phyloP scores from a whole-genome alignment of 2,797 vertebrate genomes.

The Pseudochirops cupreus region DNA sequence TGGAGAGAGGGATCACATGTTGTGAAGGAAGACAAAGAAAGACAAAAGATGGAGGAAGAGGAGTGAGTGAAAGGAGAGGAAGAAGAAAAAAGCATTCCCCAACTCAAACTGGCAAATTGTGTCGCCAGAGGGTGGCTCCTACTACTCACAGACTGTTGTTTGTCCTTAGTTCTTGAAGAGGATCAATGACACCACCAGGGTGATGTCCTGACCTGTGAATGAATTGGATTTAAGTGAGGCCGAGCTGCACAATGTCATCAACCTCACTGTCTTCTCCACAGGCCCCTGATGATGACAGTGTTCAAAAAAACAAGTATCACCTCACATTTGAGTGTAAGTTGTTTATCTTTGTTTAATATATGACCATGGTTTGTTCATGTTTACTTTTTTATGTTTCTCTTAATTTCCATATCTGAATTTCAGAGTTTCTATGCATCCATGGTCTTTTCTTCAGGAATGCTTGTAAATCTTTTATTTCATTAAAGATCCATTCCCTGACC shows the following conservation, averaged over 20 bases:
- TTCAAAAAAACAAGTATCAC: too few species aligned
- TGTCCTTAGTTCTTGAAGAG: background rate
- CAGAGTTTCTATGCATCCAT: background rate
- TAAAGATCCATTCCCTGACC: background rate
- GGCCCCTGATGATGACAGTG: background rate
- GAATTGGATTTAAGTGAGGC: background rate
- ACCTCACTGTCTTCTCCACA: background rate
- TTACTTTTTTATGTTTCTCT: background rate
- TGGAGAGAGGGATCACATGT: background rate
- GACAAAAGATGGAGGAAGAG: background rate
- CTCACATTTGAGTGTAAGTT: background rate
- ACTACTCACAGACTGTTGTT: background rate
- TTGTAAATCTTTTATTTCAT: background rate
- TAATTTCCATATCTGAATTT: background rate
- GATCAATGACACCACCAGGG: background rate
- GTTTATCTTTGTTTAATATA: background rate
- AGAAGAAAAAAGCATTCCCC: background rate
- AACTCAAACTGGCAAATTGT: background rate
- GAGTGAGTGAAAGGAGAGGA: background rate
- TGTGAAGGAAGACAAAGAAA: background rate
- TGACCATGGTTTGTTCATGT: background rate
- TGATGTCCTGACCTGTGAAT: background rate
- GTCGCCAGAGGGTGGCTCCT: background rate
- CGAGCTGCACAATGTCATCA: background rate
- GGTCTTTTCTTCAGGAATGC: too few species aligned